Evolutionary conservation across 2,797 vertebrate genomes (phyloP).

Genomic region (Rhabdomys pumilio): DNA sequence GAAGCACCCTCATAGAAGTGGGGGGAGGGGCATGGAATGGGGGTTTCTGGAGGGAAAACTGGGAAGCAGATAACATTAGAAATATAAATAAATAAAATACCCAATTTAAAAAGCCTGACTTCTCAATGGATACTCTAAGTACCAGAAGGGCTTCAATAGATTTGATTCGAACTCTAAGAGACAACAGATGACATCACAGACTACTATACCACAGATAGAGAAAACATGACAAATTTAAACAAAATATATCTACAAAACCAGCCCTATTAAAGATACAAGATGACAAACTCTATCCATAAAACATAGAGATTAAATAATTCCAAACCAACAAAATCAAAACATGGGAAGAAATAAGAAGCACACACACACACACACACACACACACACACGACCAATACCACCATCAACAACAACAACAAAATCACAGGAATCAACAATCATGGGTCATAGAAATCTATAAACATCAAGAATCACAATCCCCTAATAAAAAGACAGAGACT

Average conservation of each 20-base stretch:
- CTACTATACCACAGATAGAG: not conserved
- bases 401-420: not conserved
- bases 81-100: no score
- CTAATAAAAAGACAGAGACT: not conserved
- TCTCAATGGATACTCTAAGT: not conserved
- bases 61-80: no score
- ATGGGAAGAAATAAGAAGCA: not conserved
- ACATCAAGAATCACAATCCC: not conserved
- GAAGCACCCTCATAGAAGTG: no score
- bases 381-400: not conserved
- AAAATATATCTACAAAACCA: not conserved
- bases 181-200: no score
- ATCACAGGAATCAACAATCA: not conserved
- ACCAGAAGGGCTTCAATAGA: not conserved
- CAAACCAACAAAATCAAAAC: not conserved
- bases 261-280: not conserved
- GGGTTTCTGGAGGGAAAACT: no score
- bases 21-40: no score
- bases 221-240: not conserved
- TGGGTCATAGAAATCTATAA: not conserved
- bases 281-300: not conserved
- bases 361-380: not conserved
- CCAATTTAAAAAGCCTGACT: not conserved
- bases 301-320: not conserved
- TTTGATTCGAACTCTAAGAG: not conserved